Evolutionary conservation across 2,888 invertebrate species (phyloP).

Genomic region (Microctonus brassicae): DNA sequence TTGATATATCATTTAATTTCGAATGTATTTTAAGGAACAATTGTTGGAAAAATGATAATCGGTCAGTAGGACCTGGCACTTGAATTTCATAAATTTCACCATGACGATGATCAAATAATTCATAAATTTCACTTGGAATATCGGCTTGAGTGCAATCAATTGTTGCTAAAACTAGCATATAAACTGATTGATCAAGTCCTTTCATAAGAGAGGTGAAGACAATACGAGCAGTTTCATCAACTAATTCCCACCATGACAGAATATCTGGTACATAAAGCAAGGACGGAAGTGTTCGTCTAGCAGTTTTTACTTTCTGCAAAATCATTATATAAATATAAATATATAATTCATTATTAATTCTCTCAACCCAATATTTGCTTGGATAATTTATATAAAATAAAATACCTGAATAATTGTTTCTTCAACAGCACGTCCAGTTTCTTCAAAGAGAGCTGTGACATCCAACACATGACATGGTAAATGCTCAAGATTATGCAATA

Average conservation of each 20-base stretch:
- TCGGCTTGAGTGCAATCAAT: slow-evolving; percentile 52
- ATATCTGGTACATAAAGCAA: slow-evolving; percentile 65
- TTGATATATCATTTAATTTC: slow-evolving; percentile 50
- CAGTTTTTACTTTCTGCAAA: slow-evolving; percentile 81
- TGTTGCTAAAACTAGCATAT: slow-evolving; percentile 62
- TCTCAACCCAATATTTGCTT: too few relatives aligned
- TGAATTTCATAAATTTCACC: slow-evolving; percentile 58
- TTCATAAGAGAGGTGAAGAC: slow-evolving; percentile 63
- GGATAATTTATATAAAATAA: too few relatives aligned
- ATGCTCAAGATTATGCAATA: slow-evolving; percentile 82
- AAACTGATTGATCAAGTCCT: slow-evolving; percentile 60
- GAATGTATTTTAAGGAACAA: slow-evolving; percentile 52
- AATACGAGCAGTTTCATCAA: slow-evolving; percentile 64
- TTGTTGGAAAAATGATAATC: slow-evolving; percentile 60
- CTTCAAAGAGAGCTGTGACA: slow-evolving; percentile 76
- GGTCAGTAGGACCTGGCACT: slow-evolving; percentile 53
- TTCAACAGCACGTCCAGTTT: slow-evolving; percentile 79
- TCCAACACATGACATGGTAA: slow-evolving; percentile 80
- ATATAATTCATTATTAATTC: too few relatives aligned
- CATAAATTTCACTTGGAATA: slow-evolving; percentile 60
- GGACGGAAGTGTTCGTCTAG: slow-evolving; percentile 78
- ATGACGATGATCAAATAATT: slow-evolving; percentile 58
- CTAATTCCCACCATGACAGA: slow-evolving; percentile 65
- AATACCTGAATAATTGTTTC: slow-evolving; percentile 83
- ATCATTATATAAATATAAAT: slow-evolving; percentile 25